Conservation (phyloP, 2,888 invertebrate species). For the Iphiclides podalirius region DNA sequence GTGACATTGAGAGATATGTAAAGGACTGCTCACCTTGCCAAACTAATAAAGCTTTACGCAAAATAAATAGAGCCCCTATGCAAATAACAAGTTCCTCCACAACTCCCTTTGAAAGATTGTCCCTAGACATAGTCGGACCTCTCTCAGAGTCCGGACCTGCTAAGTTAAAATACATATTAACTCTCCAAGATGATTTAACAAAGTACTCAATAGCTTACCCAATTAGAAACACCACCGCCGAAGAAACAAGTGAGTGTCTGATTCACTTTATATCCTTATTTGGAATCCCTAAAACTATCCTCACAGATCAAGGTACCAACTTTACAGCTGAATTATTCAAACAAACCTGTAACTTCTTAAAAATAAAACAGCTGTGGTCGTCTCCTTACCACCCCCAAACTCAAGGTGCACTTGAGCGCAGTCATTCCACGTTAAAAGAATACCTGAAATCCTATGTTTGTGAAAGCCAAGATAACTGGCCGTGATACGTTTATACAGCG, state of each 20-base stretch:
- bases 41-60: neutral
- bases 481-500: neutral
- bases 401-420: slow-evolving; percentile 29
- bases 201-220: neutral
- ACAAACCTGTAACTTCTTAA: neutral
- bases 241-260: neutral
- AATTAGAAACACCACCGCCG: neutral
- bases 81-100: neutral
- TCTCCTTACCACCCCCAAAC: slow-evolving; percentile 28
- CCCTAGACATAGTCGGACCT: slow-evolving; percentile 8
- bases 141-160: neutral
- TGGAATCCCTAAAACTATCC: neutral
- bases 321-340: slow-evolving; percentile 3
- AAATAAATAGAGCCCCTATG: neutral
- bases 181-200: neutral
- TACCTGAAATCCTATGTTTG: slow-evolving; percentile 32
- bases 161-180: slow-evolving; percentile 1
- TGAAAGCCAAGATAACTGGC: slow-evolving; percentile 6
- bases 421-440: slow-evolving; percentile 34
- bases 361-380: neutral
- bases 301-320: neutral
- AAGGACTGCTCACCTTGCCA: neutral
- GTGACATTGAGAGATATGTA: neutral
- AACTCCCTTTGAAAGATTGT: neutral
- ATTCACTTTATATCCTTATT: neutral